Base-by-base conservation (phyloP, 2,113 vertebrate genomes). In the Cyprichromis sp. region DNA sequence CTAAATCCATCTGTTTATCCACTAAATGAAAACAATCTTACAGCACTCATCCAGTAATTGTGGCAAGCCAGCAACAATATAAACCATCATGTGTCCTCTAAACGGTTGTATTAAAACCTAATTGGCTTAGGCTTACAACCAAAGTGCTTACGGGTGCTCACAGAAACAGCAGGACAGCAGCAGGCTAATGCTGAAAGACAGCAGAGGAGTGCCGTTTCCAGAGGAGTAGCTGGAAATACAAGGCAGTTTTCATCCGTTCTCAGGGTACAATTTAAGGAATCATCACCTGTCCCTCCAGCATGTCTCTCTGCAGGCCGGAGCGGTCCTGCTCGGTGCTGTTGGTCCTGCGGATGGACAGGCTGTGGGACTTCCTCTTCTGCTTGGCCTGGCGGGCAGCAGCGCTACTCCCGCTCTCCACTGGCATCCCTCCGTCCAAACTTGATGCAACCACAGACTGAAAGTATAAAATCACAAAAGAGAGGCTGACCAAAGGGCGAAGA, bases 311-410 rank as follows among this genome's bases (percentile, higher is more conserved):
- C 84, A 98, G 95, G 16, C 95, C 97, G 0, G 96, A 94, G 34
- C 98, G 96, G 5, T 99, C 98, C 88, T 99, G 98, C 94, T 99
- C 98, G 0, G 98, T 98, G 94, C 98, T 99, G 97, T 98, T 98
- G 84, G 97, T 98, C 94, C 98, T 95, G 81, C 98, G 95, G 88
- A 99, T 98, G 24, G 98, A 98, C 90, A 99, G 96, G 86, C 98
- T 98, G 90, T 98, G 98, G 0, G 98, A 98, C 95, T 99, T 99
- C 92, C 98, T 97, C 87, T 99, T 99, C 96, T 98, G 98, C 95
- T 99, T 99, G 63, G 97, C 96, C 88, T 98, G 98, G 53, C 98
- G 97, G 93, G 97, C 97, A 91, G 97, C 93, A 63, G 96, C 97
- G 93, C 96, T 97, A 86, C 97, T 98, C 93, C 97, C 97, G 90